Base-by-base conservation (phyloP, 2,113 vertebrate genomes). In the Equus przewalskii region DNA sequence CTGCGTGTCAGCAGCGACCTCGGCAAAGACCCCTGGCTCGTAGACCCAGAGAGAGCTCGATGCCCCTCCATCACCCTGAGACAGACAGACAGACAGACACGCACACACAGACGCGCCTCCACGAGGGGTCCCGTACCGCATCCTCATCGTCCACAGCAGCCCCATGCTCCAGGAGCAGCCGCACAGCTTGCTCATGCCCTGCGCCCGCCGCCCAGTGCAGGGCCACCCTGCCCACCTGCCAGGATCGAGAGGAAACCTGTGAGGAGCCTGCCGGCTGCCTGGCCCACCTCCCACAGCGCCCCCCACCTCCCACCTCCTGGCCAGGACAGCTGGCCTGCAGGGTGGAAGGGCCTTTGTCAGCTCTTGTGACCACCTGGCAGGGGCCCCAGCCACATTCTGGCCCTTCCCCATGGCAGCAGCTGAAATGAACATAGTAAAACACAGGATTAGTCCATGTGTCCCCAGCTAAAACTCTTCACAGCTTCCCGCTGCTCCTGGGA, bases 161-260 rank as follows among this genome's bases (percentile, higher is more conserved):
- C n/a, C 98, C 98, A 0, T 99, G 98, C 1, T 99, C 99, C 98
- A 99, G 98, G 0, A 99, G 99, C 44, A 99, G 98, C 6, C 98
- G 98, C 22, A 99, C 98, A 0, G 99, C 99, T 80, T 99, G 98
- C 94, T 99, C 98, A 0, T 98, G 99, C 24, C 99, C 99, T 0
- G 99, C 98, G 44, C 99, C 99, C 0, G 98, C 99, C 0, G 99
- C 99, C 99, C 99, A 99, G 98, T 99, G 99, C 97, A 99, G 98
- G 7, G 99, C 99, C 90, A 98, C 99, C 85, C 99, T 98, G 30
- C 99, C 99, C 65, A 97, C 79, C 99, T 99, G 99, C 41, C 96
- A 41, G 62, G 91, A 78, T 88, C 96, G 56, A 85, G 54, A 91
- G 83, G 26, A 84, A 41, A 54, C 64, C 18, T 49, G 70, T 96